Base-by-base conservation (phyloP, 1,140 invertebrate genomes). In the Rhynchophorus ferrugineus region DNA sequence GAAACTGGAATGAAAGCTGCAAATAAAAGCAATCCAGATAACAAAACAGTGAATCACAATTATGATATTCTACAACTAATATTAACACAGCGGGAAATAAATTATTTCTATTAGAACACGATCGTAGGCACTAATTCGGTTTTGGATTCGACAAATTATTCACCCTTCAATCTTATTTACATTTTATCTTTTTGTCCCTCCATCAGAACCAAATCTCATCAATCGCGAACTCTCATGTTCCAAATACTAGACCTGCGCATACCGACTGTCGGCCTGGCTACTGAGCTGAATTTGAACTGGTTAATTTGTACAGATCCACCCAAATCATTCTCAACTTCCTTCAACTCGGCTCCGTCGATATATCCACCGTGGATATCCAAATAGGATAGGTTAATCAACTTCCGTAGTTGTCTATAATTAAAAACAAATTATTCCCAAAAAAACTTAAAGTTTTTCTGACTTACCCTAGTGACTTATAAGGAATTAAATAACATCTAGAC, bases 191-290 rank as follows among this genome's bases (percentile, higher is more conserved):
- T n/a, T n/a, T n/a, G n/a, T n/a, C n/a, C n/a, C n/a, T n/a, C n/a
- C n/a, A n/a, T n/a, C n/a, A n/a, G n/a, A n/a, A n/a, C n/a, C n/a
- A n/a, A n/a, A n/a, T n/a, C n/a, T n/a, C n/a, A n/a, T 76, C 62
- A 89, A 71, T 93, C 90, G 66, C 89, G 75, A 29, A 91, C 90
- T 55, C 86, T 72, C 3, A 90, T 70, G 1, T 85, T 85, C 91
- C 91, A 95, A 62, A 95, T 86, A 19, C 88, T 91, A 0, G 89
- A 91, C 60, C 89, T 75, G 58, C 84, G 72, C 9, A 84, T 79
- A 1, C 89, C 90, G 8, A 92, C 88, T 0, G 91, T 94, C 0
- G 91, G 91, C 22, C 91, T 71, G 1, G 91, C 89, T 17, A 95
- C 81, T 1, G 83, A 85, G 58, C 89, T 89, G 70, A 84, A 87